These are phyloP conservation scores for Ctena decussata DNA, from an alignment of 2,888 invertebrate species.

Conservation along the genomic window DNA sequence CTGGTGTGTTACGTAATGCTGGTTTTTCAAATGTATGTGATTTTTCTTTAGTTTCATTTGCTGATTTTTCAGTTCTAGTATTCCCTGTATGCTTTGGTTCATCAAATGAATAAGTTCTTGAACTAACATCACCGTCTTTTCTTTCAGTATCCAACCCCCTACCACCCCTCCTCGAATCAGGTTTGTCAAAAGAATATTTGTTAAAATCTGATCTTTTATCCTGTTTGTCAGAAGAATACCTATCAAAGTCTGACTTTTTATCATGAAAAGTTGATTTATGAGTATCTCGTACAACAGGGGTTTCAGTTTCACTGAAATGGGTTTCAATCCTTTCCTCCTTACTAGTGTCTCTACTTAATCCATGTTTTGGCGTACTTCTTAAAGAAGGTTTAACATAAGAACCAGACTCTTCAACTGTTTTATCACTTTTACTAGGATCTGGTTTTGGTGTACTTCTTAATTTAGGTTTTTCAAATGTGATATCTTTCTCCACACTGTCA, in stretches of 20 bases:
- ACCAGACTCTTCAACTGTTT: constrained; percentile 37
- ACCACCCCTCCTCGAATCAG: constrained; percentile 40
- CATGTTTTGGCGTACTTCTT: constrained; percentile 52
- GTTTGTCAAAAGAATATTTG: constrained; percentile 65
- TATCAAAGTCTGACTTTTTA: not conserved
- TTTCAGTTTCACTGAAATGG: not conserved
- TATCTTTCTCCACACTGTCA: not conserved
- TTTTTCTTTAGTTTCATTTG: constrained; percentile 24
- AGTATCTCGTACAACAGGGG: not conserved
- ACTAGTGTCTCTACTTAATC: not conserved
- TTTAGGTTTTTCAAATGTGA: constrained; percentile 26
- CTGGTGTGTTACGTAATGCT: constrained; percentile 38
- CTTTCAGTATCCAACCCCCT: not conserved
- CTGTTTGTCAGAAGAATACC: constrained; percentile 66
- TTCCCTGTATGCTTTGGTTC: not conserved
- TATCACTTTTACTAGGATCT: constrained; percentile 13
- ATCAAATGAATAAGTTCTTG: not conserved
- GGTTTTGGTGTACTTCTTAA: constrained; percentile 48
- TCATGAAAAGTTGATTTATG: not conserved
- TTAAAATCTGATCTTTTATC: not conserved
- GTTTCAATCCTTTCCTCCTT: not conserved
- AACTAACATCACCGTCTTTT: constrained; percentile 10
- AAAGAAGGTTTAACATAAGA: constrained; percentile 52
- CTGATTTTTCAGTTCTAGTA: constrained; percentile 14
- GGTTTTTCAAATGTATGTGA: constrained; percentile 61